Conservation (phyloP, 2,113 vertebrate genomes). For the Helogale parvula region DNA sequence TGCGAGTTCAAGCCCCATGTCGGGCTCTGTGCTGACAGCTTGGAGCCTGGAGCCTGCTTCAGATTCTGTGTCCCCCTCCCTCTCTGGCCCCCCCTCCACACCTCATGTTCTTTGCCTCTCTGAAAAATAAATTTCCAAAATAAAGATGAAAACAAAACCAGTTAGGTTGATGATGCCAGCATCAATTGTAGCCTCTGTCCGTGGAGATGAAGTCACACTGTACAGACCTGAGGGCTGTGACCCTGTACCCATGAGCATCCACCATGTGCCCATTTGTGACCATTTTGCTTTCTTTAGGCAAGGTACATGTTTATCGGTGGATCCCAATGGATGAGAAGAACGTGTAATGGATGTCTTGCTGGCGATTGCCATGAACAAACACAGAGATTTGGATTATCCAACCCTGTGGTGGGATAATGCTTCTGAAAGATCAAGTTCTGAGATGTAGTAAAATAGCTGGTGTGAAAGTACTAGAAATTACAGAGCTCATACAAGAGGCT, state of each 20-base stretch:
- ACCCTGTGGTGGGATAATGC: conserved; percentile 96
- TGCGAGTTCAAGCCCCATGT: too few species aligned
- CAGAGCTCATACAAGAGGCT: conserved; percentile 94
- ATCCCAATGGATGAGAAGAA: conserved; percentile 96
- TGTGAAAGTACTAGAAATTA: conserved; percentile 96
- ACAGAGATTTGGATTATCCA: conserved; percentile 95
- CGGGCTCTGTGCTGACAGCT: too few species aligned
- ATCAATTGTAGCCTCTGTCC: conserved; percentile 93
- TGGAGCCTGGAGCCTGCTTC: too few species aligned
- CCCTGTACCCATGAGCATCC: conserved; percentile 94
- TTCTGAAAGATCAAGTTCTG: conserved; percentile 95
- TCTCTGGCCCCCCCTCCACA: too few species aligned
- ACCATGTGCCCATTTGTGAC: conserved; percentile 97
- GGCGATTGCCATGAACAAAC: conserved; percentile 98
- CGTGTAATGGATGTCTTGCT: conserved; percentile 96
- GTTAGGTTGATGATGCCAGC: conserved; percentile 90
- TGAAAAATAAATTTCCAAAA: too few species aligned
- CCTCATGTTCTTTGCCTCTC: too few species aligned
- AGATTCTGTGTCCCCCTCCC: too few species aligned
- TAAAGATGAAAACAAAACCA: too few species aligned
- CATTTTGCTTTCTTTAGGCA: conserved; percentile 98
- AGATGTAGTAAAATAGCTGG: conserved; percentile 97
- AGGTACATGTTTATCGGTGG: conserved; percentile 95
- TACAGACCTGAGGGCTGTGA: conserved; percentile 94
- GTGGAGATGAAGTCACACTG: conserved; percentile 95